Conservation (phyloP, 2,113 vertebrate genomes). For the Irena cyanogastra region DNA sequence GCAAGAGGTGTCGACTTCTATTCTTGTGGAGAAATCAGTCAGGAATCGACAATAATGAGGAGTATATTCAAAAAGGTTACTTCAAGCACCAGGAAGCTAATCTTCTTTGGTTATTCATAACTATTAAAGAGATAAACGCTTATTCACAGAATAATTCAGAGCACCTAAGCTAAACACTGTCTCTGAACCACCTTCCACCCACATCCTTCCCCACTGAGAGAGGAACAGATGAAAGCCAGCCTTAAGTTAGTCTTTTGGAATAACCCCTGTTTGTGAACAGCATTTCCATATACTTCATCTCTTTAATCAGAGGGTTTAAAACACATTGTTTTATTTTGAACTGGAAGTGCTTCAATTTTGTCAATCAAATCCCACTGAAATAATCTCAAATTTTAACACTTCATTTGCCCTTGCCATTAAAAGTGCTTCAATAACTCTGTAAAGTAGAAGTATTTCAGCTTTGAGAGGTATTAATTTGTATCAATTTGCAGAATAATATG, state of each 20-base stretch:
- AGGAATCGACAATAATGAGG: neutral
- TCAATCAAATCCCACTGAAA: neutral
- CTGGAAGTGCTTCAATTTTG: neutral
- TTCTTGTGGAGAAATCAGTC: constrained; percentile 20
- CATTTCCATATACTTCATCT: neutral
- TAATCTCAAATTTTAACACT: neutral
- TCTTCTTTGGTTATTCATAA: constrained; percentile 21
- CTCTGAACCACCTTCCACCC: neutral
- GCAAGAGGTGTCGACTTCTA: neutral
- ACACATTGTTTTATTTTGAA: neutral
- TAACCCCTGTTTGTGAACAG: neutral
- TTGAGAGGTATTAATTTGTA: neutral
- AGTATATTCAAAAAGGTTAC: constrained; percentile 10
- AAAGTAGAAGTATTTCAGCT: neutral
- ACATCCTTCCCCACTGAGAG: neutral
- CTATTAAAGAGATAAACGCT: constrained; percentile 12
- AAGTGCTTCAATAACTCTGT: neutral
- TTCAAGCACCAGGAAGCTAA: neutral
- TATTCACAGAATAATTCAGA: constrained; percentile 8
- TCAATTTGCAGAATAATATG: neutral
- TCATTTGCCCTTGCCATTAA: neutral
- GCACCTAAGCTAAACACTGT: neutral
- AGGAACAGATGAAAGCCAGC: neutral
- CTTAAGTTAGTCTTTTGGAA: neutral
- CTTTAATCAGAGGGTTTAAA: neutral